phyloP scores from a whole-genome alignment of 2,113 vertebrate species.

The Orthonyx spaldingii region DNA sequence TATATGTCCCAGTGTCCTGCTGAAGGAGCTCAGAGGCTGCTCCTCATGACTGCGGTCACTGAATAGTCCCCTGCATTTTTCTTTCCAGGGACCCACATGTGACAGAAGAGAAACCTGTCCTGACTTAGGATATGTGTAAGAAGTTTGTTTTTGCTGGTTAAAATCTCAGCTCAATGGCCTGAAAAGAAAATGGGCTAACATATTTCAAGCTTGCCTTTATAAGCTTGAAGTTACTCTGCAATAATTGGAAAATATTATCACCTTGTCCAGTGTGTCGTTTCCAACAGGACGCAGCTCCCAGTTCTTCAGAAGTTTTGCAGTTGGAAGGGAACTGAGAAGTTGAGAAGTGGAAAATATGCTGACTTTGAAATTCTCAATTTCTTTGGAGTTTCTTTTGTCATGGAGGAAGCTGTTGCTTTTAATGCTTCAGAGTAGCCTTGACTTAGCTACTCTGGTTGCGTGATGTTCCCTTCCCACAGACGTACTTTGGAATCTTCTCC shows the following conservation, averaged over 20 bases:
- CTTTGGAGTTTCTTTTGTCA: background rate
- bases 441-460: background rate
- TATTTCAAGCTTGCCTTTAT: background rate
- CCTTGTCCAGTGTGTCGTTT: background rate
- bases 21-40: background rate
- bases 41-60: rapidly evolving
- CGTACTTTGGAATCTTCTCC: background rate
- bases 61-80: background rate
- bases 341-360: background rate
- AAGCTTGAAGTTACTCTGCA: background rate
- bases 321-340: background rate
- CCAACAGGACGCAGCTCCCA: rapidly evolving
- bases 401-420: background rate
- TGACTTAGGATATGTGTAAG: background rate
- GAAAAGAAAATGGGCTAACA: background rate
- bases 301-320: background rate
- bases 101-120: rapidly evolving
- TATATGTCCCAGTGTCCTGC: background rate
- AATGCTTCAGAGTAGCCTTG: background rate
- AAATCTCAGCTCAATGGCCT: background rate
- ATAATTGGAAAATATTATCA: background rate
- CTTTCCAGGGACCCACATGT: rapidly evolving
- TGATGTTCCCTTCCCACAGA: background rate
- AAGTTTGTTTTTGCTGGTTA: background rate
- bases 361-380: background rate